Evolutionary conservation across 1,140 invertebrate genomes (phyloP).

Genomic region (Drosophila subpulchrella): DNA sequence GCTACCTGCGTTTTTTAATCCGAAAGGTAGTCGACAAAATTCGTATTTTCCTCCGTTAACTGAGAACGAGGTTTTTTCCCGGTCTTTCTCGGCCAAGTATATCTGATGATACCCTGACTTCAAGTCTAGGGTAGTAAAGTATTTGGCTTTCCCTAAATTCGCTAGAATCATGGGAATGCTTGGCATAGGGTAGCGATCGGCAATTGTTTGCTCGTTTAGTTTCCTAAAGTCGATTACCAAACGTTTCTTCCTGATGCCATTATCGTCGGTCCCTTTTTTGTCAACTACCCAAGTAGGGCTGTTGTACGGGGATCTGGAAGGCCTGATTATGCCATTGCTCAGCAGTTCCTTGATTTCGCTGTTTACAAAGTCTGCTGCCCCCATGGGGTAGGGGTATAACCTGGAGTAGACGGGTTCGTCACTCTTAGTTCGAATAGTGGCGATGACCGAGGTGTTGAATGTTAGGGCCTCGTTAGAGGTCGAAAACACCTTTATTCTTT

Average conservation of each 20-base stretch:
- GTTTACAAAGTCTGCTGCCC: slow-evolving; percentile 3
- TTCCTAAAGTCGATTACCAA: slow-evolving; percentile 18
- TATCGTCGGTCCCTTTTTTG: slow-evolving; percentile 18
- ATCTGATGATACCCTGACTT: too few species aligned
- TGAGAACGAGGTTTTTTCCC: too few species aligned
- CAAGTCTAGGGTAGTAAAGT: too few species aligned
- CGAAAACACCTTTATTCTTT: slow-evolving; percentile 8
- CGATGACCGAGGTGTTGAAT: slow-evolving; percentile 4
- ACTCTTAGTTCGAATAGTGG: slow-evolving; percentile 5
- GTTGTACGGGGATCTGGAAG: slow-evolving; percentile 10
- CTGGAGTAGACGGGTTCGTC: slow-evolving; percentile 13
- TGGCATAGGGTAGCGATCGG: slow-evolving; percentile 23
- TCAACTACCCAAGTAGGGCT: slow-evolving; percentile 9
- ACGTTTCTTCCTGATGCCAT: slow-evolving; percentile 15
- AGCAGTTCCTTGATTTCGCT: slow-evolving; percentile 12
- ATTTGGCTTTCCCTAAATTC: slow-evolving; percentile 19
- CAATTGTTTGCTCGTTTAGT: slow-evolving; percentile 12
- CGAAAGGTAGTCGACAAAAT: too few species aligned
- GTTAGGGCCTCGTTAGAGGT: not conserved
- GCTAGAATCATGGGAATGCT: slow-evolving; percentile 8
- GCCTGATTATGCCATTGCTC: not conserved
- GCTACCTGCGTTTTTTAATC: too few species aligned
- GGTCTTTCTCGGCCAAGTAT: too few species aligned
- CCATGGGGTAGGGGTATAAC: slow-evolving; percentile 6
- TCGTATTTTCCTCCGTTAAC: too few species aligned